Evolutionary conservation across 2,113 vertebrate genomes (phyloP), one percentile per base, ranked within the genome.

Genomic region (Neolamprologus sp.): DNA sequence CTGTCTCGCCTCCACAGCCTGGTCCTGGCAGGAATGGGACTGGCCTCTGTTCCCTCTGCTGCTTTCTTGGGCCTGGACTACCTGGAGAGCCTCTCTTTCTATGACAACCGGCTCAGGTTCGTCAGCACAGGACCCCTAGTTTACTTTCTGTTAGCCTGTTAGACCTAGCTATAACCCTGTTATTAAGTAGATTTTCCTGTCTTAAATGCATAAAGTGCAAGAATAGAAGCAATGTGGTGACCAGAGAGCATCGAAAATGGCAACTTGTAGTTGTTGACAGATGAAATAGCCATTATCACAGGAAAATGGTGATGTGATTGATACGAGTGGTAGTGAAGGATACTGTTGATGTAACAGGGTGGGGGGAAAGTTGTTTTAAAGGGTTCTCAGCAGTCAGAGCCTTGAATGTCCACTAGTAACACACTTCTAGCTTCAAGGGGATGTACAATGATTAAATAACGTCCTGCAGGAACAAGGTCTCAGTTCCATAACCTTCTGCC

Each of bases 41-140:
- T 97, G 45, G 91, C 85, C 28, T 96, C 96, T 5, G 89, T 97
- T 40, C 97, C 97, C 2, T 49, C 95, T 0, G 93, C 95, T 3
- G 96, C 97, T 37, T 97, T 97, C 87, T 90, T 92, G 86, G 97
- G 97, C 12, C 93, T 97, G 5, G 96, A 97, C 85, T 95, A 97
- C 90, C 93, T 97, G 78, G 97, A 97, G 91, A 97, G 97, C 19
- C 95, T 97, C 17, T 97, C 97, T 6, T 97, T 97, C 87, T 97
- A 95, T 4, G 95, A 97, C 89, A 97, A 97, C 90, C 93, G 85
- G 49, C 93, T 97, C 63, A 94, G 94, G 95, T 95, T 35, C 1
- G 87, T 81, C 37, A 42, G 47, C 13, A n/a, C 12, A 5, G 28
- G 7, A 2, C 7, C 9, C 13, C 14, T 57, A 26, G 45, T 51